Evolutionary conservation across 2,113 vertebrate species (phyloP), one percentile per base, ranked within the genome.

Genomic region (Nestor notabilis): DNA sequence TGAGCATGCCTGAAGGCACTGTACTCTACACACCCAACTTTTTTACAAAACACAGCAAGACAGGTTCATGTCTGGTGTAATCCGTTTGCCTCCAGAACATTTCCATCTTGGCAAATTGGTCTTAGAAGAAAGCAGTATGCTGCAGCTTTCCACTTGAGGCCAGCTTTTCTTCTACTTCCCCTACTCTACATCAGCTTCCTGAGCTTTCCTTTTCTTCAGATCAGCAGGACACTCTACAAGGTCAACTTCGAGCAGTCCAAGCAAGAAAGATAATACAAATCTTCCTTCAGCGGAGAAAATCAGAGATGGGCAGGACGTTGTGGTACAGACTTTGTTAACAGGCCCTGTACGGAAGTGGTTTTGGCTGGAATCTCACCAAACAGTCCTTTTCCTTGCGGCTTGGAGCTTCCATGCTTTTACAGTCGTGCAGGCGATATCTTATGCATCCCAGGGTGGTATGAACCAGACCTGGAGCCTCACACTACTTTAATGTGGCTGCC

Each of bases 31-130:
- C 97, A 77, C 96, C 96, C 97, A 87, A 53, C 90, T 90, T 96
- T 93, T 96, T 95, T 92, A 81, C 87, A 93, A 87, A 95, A 88
- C 93, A 91, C 90, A 95, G 92, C 70, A 95, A 86, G 74, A 95
- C 93, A 96, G 93, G 93, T 96, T 96, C 95, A 94, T 10, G 79
- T 94, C 92, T 95, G 84, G 94, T 95, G 91, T 96, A 97, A 96
- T 95, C 94, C 58, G 23, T 92, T 83, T 87, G 81, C 95, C 93
- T 95, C 86, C 74, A 95, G 90, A 96, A 88, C 74, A 55, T 79
- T 96, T 97, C 83, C 68, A 84, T 81, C 91, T 37, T 78, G 64
- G 93, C 81, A 77, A 97, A 93, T 28, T 72, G 35, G 28, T 71
- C 56, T 69, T 37, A 87, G 58, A 90, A 84, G 72, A 39, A 87